Conservation (phyloP, 2,113 vertebrate genomes). For the Parus major region DNA sequence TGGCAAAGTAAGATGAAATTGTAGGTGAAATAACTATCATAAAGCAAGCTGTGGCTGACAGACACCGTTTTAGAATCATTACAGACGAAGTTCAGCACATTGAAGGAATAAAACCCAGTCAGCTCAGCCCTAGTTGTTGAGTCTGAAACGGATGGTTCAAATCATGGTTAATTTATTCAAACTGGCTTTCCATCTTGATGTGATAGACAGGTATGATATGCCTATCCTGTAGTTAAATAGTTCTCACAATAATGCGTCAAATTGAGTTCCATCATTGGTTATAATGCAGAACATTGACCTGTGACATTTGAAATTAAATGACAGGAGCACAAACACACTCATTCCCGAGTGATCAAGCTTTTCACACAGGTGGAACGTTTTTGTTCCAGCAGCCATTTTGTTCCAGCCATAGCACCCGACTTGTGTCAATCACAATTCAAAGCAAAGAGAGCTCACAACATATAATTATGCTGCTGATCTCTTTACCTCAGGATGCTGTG, state of each 20-base stretch:
- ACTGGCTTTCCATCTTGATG: slow-evolving; percentile 13
- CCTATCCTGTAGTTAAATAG: not conserved
- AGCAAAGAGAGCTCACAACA: not conserved
- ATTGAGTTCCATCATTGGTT: slow-evolving; percentile 20
- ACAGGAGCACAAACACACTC: not conserved
- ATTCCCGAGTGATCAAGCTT: not conserved
- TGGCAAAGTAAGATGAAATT: slow-evolving; percentile 17
- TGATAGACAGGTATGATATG: slow-evolving; percentile 32
- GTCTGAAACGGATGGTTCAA: slow-evolving; percentile 14
- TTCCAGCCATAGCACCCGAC: not conserved
- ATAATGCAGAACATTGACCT: slow-evolving; percentile 56
- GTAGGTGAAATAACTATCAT: not conserved
- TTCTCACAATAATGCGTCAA: not conserved
- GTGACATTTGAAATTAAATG: slow-evolving; percentile 49
- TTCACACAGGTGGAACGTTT: slow-evolving; percentile 27
- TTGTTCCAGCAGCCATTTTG: slow-evolving; percentile 41
- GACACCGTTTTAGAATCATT: not conserved
- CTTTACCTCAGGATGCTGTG: not conserved
- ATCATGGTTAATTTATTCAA: slow-evolving; percentile 54
- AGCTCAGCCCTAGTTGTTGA: not conserved
- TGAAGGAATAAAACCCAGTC: not conserved
- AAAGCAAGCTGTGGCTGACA: slow-evolving; percentile 7
- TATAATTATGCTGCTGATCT: not conserved
- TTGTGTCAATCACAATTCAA: slow-evolving; percentile 42
- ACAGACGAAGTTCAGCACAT: not conserved